Evolutionary conservation across 2,113 vertebrate genomes (phyloP).

Genomic region (Murina feae): DNA sequence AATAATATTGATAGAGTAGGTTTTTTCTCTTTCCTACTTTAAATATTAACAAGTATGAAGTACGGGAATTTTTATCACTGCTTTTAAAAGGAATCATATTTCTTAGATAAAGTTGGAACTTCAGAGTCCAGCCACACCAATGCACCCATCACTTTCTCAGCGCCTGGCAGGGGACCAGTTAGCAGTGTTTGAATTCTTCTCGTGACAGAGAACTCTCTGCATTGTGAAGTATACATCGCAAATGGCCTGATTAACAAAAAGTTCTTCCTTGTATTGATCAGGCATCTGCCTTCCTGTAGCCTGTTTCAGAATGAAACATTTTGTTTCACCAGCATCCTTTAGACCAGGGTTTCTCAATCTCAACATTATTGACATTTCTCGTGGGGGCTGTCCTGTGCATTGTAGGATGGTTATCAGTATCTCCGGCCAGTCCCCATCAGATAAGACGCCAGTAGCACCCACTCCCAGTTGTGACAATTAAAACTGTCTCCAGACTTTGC

Average conservation of each 20-base stretch:
- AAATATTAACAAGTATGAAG: background rate
- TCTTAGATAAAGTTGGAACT: background rate
- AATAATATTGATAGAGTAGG: background rate
- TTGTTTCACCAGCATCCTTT: background rate
- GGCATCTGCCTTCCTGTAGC: background rate
- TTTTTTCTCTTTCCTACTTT: slow-evolving; percentile 4
- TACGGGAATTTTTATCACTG: background rate
- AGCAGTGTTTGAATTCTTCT: background rate
- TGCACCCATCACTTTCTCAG: background rate
- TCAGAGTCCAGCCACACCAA: background rate
- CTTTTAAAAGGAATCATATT: background rate
- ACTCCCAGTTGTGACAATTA: background rate
- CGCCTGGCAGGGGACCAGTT: too few relatives aligned
- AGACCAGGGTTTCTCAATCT: background rate
- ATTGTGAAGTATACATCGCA: background rate
- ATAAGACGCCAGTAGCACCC: background rate
- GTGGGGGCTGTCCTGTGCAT: background rate
- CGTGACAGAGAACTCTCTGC: background rate
- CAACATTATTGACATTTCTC: background rate
- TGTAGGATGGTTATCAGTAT: background rate
- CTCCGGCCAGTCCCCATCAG: background rate
- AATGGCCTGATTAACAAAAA: background rate
- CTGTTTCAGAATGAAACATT: background rate
- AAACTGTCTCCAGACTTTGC: background rate
- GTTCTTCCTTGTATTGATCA: background rate